phyloP scores from a whole-genome alignment of 2,888 invertebrate species.

The Neocrepidodera transversa region DNA sequence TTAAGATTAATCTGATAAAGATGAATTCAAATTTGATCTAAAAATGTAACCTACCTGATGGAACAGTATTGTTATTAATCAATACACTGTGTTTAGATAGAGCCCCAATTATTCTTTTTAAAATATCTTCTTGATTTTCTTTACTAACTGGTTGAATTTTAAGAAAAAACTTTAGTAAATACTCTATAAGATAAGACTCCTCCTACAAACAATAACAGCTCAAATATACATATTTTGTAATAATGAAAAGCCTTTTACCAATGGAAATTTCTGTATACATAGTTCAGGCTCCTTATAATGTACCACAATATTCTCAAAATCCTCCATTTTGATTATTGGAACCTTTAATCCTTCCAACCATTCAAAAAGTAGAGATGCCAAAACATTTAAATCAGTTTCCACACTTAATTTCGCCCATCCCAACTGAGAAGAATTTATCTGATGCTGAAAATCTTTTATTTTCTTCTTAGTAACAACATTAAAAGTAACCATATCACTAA shows the following conservation, averaged over 20 bases:
- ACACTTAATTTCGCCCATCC: conserved; percentile 71
- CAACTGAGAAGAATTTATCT: conserved; percentile 72
- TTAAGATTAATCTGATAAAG: too few species aligned
- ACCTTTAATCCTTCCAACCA: conserved; percentile 80
- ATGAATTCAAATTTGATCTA: too few species aligned
- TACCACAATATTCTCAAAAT: conserved; percentile 71
- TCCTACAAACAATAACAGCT: conserved; percentile 62
- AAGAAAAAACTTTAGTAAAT: conserved; percentile 72
- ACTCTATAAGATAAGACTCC: conserved; percentile 73
- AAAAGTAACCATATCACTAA: conserved; percentile 66
- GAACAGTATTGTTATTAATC: conserved; percentile 60
- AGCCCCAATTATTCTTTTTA: conserved; percentile 71
- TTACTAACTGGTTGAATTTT: conserved; percentile 70
- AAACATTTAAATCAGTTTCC: conserved; percentile 69
- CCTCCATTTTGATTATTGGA: conserved; percentile 71
- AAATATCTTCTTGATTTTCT: conserved; percentile 67
- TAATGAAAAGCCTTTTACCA: conserved; percentile 57
- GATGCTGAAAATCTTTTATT: conserved; percentile 65
- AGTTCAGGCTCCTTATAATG: conserved; percentile 67
- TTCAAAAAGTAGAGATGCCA: conserved; percentile 72
- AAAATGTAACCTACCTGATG: conserved; percentile 61
- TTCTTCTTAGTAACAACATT: conserved; percentile 64
- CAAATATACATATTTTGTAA: not conserved
- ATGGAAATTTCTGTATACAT: conserved; percentile 67
- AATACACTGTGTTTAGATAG: conserved; percentile 71